phyloP scores from a whole-genome alignment of 2,888 invertebrate genomes.

The Chaetoderma sp. region DNA sequence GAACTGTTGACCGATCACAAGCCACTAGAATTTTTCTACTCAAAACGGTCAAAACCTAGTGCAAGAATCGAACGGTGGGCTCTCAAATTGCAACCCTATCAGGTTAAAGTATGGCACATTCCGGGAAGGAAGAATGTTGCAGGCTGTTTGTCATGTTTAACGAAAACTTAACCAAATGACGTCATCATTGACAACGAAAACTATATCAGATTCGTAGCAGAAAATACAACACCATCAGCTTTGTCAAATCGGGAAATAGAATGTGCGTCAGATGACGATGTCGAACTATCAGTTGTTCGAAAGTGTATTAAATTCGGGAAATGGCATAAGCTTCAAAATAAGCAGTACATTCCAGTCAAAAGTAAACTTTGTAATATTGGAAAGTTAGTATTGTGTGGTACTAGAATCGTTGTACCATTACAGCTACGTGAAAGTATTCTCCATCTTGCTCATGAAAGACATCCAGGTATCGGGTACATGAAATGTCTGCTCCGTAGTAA shows the following conservation, averaged over 20 bases:
- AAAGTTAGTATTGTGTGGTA: constrained; percentile 11
- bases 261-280: neutral
- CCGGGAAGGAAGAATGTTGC: constrained; percentile 28
- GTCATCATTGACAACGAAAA: too few relatives aligned
- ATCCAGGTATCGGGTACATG: constrained; percentile 9
- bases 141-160: constrained; percentile 26
- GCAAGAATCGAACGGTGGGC: constrained; percentile 35
- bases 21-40: constrained; percentile 16
- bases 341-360: neutral
- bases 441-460: constrained; percentile 20
- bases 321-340: neutral
- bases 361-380: constrained; percentile 8
- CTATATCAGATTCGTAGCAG: constrained; percentile 5
- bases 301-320: neutral
- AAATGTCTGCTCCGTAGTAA: constrained; percentile 1
- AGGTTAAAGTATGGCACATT: constrained; percentile 14
- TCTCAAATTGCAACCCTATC: constrained; percentile 27
- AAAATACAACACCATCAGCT: constrained; percentile 3
- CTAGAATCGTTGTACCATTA: constrained; percentile 5
- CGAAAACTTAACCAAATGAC: too few relatives aligned
- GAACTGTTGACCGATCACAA: constrained; percentile 14
- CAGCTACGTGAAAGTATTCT: constrained; percentile 2
- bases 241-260: neutral
- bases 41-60: constrained; percentile 21
- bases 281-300: neutral